Base-by-base conservation (phyloP, 92 coral and sea anemone genomes). In the Umimayanthus chanpuru region DNA sequence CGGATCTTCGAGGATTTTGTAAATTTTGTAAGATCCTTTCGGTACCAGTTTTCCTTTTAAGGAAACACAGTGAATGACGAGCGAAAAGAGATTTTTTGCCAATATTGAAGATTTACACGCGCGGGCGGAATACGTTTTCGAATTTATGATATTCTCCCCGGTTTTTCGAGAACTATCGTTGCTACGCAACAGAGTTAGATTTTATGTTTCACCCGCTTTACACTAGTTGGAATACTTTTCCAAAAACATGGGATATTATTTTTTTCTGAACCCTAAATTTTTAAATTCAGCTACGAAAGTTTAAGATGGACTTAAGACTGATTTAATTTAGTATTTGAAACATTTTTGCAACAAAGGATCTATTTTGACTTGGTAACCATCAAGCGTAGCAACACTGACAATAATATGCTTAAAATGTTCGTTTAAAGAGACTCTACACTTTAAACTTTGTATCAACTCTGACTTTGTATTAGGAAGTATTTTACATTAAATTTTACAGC, bases 131-230 rank as follows among this genome's bases (percentile, higher is more conserved):
- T 18, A 61, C 21, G 4, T 53, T 53, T 53, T 53, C 12, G 1
- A 53, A 18, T 53, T 53, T 53, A 14, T 25, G 10, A 56, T 30
- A 56, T 30, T 29, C 15, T 28, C 4, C 2, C 11, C 49, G 61
- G 3, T 56, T 55, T 80, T 20, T 1, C 26, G 28, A 28, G 38
- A 56, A 49, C 30, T 5, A 18, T 30, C 43, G 84, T 80, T 53
- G 44, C 84, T 56, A 56, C 50, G 84, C 84, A 80, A 80, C 84
- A 56, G 8, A 16, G n/a, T n/a, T n/a, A n/a, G n/a, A n/a, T n/a
- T n/a, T n/a, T n/a, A n/a, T n/a, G n/a, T 20, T 21, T 4, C 53
- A 9, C 26, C 55, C 29, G 15, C 68, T 15, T 4, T 16, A 25
- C 67, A 23, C 65, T 15, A 56, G 15, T 56, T 56, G 20, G 15